Conservation (phyloP, 2,888 invertebrate species). For the Boloria selene region DNA sequence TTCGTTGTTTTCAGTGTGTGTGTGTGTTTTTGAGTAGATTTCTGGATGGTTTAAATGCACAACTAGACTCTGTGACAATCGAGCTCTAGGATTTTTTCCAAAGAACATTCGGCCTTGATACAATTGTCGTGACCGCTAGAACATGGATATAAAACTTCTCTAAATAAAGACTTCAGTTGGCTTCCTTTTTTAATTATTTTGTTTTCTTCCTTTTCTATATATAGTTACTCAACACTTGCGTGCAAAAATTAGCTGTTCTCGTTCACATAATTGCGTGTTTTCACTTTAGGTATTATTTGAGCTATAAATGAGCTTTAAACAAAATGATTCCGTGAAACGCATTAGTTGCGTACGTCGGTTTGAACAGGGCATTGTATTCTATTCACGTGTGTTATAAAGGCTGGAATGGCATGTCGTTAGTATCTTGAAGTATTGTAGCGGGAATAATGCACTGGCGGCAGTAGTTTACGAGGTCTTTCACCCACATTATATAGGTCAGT, state of each 20-base stretch:
- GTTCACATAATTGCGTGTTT: slow-evolving; percentile 47
- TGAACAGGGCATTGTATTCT: slow-evolving; percentile 52
- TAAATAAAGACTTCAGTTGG: no score
- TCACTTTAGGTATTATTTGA: slow-evolving; percentile 66
- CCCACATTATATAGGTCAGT: slow-evolving; percentile 79
- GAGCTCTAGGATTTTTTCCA: neutral
- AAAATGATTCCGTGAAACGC: slow-evolving; percentile 69
- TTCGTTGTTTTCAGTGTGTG: neutral
- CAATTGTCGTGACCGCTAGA: no score
- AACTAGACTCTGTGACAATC: no score
- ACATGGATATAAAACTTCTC: no score
- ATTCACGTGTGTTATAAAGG: slow-evolving; percentile 53
- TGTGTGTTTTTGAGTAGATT: no score
- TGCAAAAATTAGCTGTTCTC: slow-evolving; percentile 36
- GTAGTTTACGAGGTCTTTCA: slow-evolving; percentile 82
- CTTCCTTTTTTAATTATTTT: no score
- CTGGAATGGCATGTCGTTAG: slow-evolving; percentile 55
- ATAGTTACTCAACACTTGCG: neutral
- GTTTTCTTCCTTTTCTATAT: no score
- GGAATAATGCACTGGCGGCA: slow-evolving; percentile 75
- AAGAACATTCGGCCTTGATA: no score
- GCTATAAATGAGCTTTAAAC: slow-evolving; percentile 65
- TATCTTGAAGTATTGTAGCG: slow-evolving; percentile 64
- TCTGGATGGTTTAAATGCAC: no score
- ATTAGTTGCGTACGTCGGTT: slow-evolving; percentile 40